Percentiles rank a stretch among this genome's conserved stretches.
Evolutionary conservation across 2,888 invertebrate genomes (phyloP).

Genomic region (Cacoxenus indagator): DNA sequence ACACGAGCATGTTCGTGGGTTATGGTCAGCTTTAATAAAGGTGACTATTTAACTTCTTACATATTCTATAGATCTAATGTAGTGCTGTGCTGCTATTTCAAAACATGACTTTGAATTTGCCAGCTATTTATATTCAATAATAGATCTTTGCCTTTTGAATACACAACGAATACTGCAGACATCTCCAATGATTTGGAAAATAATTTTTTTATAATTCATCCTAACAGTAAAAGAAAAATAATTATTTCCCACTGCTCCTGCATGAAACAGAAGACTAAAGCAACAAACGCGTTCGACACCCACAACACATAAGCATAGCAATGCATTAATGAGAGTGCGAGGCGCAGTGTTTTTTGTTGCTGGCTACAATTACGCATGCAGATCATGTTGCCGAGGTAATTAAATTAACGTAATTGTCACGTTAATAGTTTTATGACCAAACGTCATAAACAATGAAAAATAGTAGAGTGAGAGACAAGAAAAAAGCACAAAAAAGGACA

Average conservation of each 20-base stretch:
- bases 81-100: too few species aligned
- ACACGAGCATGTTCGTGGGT: too few species aligned
- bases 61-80: too few species aligned
- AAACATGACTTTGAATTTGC: too few species aligned
- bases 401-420: constrained; percentile 56
- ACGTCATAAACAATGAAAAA: constrained; percentile 48
- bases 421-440: constrained; percentile 38
- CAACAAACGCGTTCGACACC: constrained; percentile 41
- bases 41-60: too few species aligned
- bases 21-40: too few species aligned
- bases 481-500: not conserved
- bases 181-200: too few species aligned
- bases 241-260: not conserved
- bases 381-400: constrained; percentile 60
- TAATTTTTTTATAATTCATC: too few species aligned
- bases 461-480: constrained; percentile 5
- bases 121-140: too few species aligned
- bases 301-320: not conserved
- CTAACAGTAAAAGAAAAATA: not conserved
- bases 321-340: constrained; percentile 25
- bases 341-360: constrained; percentile 44
- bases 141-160: too few species aligned
- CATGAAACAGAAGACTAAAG: constrained; percentile 49
- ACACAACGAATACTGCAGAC: too few species aligned
- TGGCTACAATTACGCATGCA: constrained; percentile 55